Conservation (phyloP, 2,888 invertebrate genomes). For the Eupithecia tripunctaria region DNA sequence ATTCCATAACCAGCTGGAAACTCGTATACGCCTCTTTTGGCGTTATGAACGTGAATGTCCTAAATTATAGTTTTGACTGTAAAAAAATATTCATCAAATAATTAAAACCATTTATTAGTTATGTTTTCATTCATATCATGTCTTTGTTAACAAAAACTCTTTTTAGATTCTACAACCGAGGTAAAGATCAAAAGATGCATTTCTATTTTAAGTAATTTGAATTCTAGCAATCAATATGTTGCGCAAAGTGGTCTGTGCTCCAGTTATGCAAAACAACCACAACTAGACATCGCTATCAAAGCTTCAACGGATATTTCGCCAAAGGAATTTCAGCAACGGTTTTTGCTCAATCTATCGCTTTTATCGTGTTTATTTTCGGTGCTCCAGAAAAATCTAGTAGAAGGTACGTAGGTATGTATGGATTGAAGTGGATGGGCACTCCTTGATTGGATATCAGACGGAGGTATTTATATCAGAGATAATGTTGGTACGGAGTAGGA, state of each 20-base stretch:
- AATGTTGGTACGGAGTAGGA: background rate
- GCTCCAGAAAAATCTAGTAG: constrained; percentile 21
- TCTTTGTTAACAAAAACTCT: background rate
- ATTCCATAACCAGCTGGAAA: too few species aligned
- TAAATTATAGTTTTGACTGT: too few species aligned
- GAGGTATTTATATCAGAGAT: background rate
- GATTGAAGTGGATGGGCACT: constrained; percentile 14
- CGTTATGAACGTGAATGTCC: too few species aligned
- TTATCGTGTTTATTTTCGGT: constrained; percentile 34
- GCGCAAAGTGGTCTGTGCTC: constrained; percentile 30
- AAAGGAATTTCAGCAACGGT: constrained; percentile 41
- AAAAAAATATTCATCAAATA: too few species aligned
- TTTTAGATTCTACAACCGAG: background rate
- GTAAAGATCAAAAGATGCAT: background rate
- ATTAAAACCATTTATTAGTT: background rate
- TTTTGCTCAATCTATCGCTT: constrained; percentile 38
- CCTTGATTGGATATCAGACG: constrained; percentile 17
- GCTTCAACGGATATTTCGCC: constrained; percentile 35
- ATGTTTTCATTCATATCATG: background rate
- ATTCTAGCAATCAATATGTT: constrained; percentile 2
- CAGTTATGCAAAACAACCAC: constrained; percentile 45
- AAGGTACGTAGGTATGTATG: constrained; percentile 4
- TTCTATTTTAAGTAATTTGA: background rate
- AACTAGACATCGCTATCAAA: constrained; percentile 44
- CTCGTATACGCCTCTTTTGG: too few species aligned